Evolutionary conservation across 2,888 invertebrate species (phyloP), one percentile per base, ranked within the genome.

Genomic region (Dasysyrphus tricinctus): DNA sequence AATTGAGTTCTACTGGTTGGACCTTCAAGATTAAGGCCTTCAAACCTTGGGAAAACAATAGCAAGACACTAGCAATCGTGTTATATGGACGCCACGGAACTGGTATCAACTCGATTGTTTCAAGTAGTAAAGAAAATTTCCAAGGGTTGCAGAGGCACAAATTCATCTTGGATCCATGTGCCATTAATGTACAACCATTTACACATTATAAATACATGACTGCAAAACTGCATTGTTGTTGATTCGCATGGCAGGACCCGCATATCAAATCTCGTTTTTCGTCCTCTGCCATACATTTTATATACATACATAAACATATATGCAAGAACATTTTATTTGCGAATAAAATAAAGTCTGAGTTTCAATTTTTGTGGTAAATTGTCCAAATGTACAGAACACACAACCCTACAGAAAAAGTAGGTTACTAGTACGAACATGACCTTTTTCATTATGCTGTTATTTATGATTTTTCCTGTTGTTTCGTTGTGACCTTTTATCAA

Each of bases 391-490:
- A 34, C 63, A 81, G 9, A 65, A 61, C 49, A 37, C 57, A 76
- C 9, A 29, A 29, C 29, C 12, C 29, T 54, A 54, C 7, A 54
- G n/a, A 49, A 73, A 37, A 81, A 77, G 61, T 81, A 77, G 81
- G 81, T 81, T 81, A 81, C 72, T 81, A 44, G 81, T 77, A 67
- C 81, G 81, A 67, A 16, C 81, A 81, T 81, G 81, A 81, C 81
- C 81, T 81, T 81, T 81, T 39, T 37, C 56, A 24, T n/a, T 76
- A 29, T 67, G 79, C 49, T 47, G 65, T 65, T 77, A 51, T 81
- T 77, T 69, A 56, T 65, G 72, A 72, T 77, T 77, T 57, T 37
- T 61, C 34, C 19, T 49, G 56, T 67, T 19, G 11, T 34, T 14
- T 51, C n/a, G n/a, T 70, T 61, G 54, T n/a, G n/a, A n/a, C n/a